Percentiles rank a stretch among this genome's conserved stretches.
These are phyloP conservation scores for Diarsia dahlii DNA, from an alignment of 2,888 invertebrate species.

Conservation along the genomic window DNA sequence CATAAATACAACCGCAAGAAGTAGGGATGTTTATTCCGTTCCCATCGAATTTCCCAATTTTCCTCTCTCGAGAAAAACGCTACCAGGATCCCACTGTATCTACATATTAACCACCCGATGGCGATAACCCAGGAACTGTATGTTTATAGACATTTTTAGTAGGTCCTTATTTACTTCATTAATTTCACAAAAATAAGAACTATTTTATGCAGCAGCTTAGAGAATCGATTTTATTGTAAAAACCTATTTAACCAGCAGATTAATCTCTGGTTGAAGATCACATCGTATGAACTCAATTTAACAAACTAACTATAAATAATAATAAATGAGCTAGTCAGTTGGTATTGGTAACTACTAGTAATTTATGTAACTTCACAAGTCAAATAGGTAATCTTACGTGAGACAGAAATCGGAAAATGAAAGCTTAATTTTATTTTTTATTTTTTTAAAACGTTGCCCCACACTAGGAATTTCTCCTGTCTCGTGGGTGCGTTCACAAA, in stretches of 20 bases:
- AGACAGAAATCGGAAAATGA: background rate
- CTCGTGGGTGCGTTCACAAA: too few species aligned
- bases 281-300: slow-evolving; percentile 5
- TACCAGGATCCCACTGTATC: background rate
- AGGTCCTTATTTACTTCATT: background rate
- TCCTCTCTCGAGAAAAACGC: background rate
- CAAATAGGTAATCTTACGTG: background rate
- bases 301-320: too few species aligned
- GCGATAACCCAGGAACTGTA: background rate
- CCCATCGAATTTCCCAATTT: background rate
- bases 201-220: too few species aligned
- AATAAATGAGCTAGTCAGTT: too few species aligned
- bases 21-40: background rate
- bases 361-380: background rate
- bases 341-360: background rate
- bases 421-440: background rate
- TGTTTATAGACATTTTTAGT: background rate
- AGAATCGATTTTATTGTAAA: background rate
- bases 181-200: too few species aligned
- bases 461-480: too few species aligned
- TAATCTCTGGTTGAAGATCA: background rate
- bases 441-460: too few species aligned
- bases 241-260: background rate
- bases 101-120: too few species aligned
- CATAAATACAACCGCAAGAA: background rate